These are phyloP conservation scores for Mustela nigripes DNA, from an alignment of 2,113 vertebrate genomes.

Conservation along the genomic window DNA sequence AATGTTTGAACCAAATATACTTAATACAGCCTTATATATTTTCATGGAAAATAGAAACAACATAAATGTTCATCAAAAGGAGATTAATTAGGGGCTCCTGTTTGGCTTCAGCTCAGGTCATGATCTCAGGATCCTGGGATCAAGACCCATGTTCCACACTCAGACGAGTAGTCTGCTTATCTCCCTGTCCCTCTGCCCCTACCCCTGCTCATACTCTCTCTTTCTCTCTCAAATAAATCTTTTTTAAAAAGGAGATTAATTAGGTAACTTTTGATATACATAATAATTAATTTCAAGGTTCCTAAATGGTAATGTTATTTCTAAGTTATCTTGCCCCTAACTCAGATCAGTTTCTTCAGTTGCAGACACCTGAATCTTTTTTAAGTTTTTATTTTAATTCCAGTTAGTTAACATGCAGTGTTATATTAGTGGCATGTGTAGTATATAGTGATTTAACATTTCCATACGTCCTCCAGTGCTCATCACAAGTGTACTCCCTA, in stretches of 20 bases:
- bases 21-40: neutral
- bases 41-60: neutral
- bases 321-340: neutral
- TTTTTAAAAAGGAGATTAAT: constrained; percentile 17
- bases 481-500: neutral
- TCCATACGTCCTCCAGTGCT: neutral
- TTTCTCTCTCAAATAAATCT: neutral
- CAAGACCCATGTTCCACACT: neutral
- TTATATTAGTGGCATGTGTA: neutral
- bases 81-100: neutral
- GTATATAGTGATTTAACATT: neutral
- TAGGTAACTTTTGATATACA: neutral
- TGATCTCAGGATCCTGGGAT: neutral
- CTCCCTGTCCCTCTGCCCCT: neutral
- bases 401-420: neutral
- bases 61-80: constrained; percentile 21
- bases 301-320: neutral
- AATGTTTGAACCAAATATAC: neutral
- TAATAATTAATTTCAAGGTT: neutral
- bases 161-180: neutral
- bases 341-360: neutral
- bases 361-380: neutral
- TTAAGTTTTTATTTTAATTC: neutral
- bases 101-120: neutral
- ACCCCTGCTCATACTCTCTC: neutral